These are phyloP conservation scores for Archegozetes longisetosus DNA, from an alignment of 1,140 invertebrate species.

Conservation along the genomic window DNA sequence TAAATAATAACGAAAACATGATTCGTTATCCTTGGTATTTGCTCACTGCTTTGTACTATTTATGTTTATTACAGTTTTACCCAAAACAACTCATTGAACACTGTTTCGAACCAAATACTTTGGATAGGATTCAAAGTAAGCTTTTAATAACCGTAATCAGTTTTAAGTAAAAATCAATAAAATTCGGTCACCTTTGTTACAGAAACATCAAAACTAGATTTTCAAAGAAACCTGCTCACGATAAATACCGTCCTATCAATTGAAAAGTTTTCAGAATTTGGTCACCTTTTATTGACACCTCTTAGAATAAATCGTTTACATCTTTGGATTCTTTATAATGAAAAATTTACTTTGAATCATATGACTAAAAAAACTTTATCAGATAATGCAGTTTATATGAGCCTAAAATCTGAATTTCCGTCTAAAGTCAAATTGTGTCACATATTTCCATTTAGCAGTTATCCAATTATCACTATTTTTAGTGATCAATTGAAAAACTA, in stretches of 20 bases:
- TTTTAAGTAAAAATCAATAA: neutral
- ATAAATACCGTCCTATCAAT: neutral
- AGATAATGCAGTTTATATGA: neutral
- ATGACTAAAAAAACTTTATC: neutral
- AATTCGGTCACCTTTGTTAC: neutral
- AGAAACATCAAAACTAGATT: neutral
- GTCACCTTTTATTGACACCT: neutral
- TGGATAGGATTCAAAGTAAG: neutral
- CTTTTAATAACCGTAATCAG: neutral
- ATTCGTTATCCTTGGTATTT: neutral
- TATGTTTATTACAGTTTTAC: neutral
- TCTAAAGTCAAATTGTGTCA: neutral
- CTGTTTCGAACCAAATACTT: neutral
- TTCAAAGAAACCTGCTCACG: neutral
- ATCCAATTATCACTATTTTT: neutral
- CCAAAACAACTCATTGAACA: neutral
- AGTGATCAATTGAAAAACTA: neutral
- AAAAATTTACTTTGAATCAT: neutral
- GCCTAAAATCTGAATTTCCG: neutral
- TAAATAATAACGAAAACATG: neutral
- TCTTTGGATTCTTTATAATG: neutral
- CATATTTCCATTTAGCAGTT: neutral
- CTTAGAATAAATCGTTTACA: neutral
- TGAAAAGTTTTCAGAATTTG: neutral
- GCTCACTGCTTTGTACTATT: neutral